Conservation (phyloP, 1,140 invertebrate species). For the Plutomurus gul region DNA sequence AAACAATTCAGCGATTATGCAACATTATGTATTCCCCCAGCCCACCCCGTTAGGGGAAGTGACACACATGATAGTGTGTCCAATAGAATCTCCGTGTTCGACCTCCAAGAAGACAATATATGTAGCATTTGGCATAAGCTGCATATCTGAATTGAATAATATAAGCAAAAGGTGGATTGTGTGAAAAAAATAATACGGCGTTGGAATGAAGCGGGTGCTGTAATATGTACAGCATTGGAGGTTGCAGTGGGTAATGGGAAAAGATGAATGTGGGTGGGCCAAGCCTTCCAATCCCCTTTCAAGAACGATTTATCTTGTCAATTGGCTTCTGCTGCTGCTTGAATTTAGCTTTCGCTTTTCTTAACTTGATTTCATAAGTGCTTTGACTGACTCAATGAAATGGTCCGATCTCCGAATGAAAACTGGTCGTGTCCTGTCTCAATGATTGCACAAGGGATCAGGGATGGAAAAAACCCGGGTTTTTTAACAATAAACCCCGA, state of each 20-base stretch:
- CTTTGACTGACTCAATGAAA: not conserved
- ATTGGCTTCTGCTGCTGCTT: slow-evolving; percentile 10
- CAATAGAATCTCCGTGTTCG: too few species aligned
- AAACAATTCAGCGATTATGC: too few species aligned
- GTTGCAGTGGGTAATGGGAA: not conserved
- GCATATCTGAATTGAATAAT: not conserved
- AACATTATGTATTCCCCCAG: too few species aligned
- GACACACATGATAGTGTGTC: too few species aligned
- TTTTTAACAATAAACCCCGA: too few species aligned
- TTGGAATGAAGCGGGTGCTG: not conserved
- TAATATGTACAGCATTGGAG: not conserved
- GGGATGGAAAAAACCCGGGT: too few species aligned
- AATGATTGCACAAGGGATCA: too few species aligned
- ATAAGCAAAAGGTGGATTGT: not conserved
- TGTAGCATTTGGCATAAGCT: not conserved
- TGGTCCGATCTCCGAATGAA: not conserved
- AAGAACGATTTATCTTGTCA: slow-evolving; percentile 16
- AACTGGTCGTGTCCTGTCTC: not conserved
- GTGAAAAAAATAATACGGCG: not conserved
- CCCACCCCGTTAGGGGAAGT: too few species aligned
- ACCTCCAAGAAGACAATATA: too few species aligned
- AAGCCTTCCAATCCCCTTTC: not conserved
- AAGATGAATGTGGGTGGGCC: slow-evolving; percentile 21
- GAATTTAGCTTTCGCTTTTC: not conserved
- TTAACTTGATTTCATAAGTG: not conserved